Conservation (phyloP, 2,797 vertebrate genomes). For the Premnoplex brunnescens region DNA sequence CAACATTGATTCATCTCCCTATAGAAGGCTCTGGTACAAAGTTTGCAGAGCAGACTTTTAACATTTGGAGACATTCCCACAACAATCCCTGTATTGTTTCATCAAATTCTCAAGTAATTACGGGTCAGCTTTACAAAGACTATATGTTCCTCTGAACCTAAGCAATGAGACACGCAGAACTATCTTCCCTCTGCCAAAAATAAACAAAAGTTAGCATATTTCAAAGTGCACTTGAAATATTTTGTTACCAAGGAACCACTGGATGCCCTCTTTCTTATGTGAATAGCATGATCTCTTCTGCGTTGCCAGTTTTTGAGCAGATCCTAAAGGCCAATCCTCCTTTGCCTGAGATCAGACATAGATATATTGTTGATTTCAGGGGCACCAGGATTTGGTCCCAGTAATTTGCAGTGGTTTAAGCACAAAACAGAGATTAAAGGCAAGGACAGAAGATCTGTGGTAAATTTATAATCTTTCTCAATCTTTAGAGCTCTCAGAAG, state of each 20-base stretch:
- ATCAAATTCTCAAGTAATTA: slow-evolving; percentile 72
- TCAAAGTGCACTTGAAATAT: slow-evolving; percentile 32
- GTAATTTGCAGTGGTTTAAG: background rate
- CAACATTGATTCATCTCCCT: slow-evolving; percentile 93
- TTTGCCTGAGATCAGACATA: background rate
- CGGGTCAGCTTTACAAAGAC: slow-evolving; percentile 60
- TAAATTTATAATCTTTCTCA: background rate
- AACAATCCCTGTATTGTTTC: slow-evolving; percentile 67
- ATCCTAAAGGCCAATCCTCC: background rate
- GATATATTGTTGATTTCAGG: background rate
- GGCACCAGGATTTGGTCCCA: background rate
- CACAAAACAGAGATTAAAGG: background rate
- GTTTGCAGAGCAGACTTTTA: slow-evolving; percentile 76
- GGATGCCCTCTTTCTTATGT: background rate
- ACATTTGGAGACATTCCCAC: slow-evolving; percentile 73
- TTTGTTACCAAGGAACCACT: slow-evolving; percentile 42
- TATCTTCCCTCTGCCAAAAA: slow-evolving; percentile 6
- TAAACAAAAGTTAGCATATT: slow-evolving; percentile 46
- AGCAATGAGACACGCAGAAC: background rate
- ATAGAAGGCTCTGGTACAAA: slow-evolving; percentile 77
- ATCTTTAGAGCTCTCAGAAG: background rate
- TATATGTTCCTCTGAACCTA: slow-evolving; percentile 49
- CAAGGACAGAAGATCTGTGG: background rate
- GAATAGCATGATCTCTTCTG: slow-evolving; percentile 3
- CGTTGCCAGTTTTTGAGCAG: background rate